phyloP scores from a whole-genome alignment of 2,113 vertebrate species.

The Thamnophis sirtalis region DNA sequence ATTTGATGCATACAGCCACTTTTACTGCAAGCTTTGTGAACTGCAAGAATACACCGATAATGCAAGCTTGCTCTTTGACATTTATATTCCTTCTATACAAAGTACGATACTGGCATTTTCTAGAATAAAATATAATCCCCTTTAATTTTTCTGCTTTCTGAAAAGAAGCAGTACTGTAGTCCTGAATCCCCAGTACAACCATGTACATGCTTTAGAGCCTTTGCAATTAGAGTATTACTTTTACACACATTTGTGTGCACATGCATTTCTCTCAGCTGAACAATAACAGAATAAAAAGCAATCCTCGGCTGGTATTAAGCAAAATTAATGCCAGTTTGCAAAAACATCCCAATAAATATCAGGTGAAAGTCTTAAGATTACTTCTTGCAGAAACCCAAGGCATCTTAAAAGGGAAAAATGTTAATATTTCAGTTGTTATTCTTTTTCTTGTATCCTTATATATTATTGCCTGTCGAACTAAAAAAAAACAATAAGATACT shows the following conservation, averaged over 20 bases:
- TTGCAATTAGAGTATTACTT: conserved; percentile 55
- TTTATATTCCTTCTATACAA: conserved; percentile 44
- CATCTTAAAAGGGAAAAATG: background rate
- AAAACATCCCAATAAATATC: conserved; percentile 1
- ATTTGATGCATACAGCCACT: conserved; percentile 30
- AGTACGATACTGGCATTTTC: conserved; percentile 45
- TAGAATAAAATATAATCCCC: conserved; percentile 40
- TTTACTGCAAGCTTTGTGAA: conserved; percentile 38
- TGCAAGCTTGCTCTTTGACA: conserved; percentile 36
- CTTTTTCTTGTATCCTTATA: background rate
- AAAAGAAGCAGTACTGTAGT: conserved; percentile 14
- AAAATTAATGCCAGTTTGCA: conserved; percentile 1
- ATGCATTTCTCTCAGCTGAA: conserved; percentile 9
- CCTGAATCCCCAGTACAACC: conserved; percentile 38
- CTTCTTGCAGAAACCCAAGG: background rate
- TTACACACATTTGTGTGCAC: conserved; percentile 22
- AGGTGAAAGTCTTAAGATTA: background rate
- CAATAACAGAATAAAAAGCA: conserved; percentile 23
- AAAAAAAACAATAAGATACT: background rate
- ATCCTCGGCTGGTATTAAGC: conserved; percentile 6
- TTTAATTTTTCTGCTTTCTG: conserved; percentile 44
- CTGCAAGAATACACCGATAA: conserved; percentile 29
- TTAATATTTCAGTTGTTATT: background rate
- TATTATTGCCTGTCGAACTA: background rate
- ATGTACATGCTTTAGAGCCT: conserved; percentile 36